Base-by-base conservation (phyloP, 2,113 vertebrate species). In the Passer domesticus region DNA sequence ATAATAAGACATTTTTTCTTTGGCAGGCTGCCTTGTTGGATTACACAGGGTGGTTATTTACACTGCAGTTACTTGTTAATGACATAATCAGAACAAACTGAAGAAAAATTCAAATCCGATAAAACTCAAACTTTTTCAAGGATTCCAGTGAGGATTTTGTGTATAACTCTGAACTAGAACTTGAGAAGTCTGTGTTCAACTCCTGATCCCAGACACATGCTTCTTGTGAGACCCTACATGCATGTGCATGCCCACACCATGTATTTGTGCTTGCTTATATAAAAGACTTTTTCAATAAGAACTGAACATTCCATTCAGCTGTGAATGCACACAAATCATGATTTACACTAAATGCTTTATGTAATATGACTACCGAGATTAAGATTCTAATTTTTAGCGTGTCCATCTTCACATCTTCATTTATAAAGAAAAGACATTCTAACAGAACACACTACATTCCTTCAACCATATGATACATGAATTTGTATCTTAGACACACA, bases 11-110 rank as follows among this genome's bases (percentile, higher is more conserved):
- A 70, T 43, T 91, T 76, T 49, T 33, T 21, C 77, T 92, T 86
- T 96, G 93, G 95, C 92, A 88, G 47, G 59, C 33, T 95, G 92
- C 81, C 91, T 80, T 46, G 43, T 43, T 90, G 90, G 75, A 87
- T 91, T 94, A 83, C 70, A 73, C 13, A 1, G 84, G 43, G 50
- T 70, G 75, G 84, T 90, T 77, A 94, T 90, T 95, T 90, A 86
- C 75, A 77, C 59, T 35, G 72, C 82, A 90, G 82, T 55, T 73
- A 80, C 70, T 92, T 67, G 83, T 46, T 95, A 88, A 90, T 88
- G 82, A 85, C 84, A 91, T 70, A 83, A 94, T 73, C 67, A 59
- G 84, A 91, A 86, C 72, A 90, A 96, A 77, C 75, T 18, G 39
- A 88, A 50, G 90, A 92, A 87, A 86, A 73, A 39, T 80, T 83